Conservation (phyloP, 2,888 invertebrate genomes). For the Sepioteuthis lessoniana region DNA sequence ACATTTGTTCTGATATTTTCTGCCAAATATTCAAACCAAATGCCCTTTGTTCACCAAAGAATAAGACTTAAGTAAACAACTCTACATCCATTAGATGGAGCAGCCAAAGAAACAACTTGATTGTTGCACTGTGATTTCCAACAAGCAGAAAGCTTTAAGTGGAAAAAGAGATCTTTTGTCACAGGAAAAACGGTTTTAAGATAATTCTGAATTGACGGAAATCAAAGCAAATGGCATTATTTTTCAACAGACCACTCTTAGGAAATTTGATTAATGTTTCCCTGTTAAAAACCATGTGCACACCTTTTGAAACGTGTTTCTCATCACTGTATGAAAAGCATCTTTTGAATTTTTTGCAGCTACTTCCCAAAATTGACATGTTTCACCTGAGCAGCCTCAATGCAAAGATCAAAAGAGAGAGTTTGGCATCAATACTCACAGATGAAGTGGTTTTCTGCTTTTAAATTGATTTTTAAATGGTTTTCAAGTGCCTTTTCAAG, state of each 20-base stretch:
- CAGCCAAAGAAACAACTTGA: neutral
- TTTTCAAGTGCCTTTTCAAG: neutral
- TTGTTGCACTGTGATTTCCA: neutral
- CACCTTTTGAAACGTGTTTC: neutral
- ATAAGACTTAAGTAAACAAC: no score
- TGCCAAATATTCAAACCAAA: no score
- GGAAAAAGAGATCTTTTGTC: neutral
- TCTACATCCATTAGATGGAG: no score
- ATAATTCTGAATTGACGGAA: conserved; percentile 23
- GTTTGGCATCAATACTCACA: neutral
- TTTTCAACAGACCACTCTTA: neutral
- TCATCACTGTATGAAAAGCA: neutral
- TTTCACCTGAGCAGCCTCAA: neutral
- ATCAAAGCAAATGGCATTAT: neutral
- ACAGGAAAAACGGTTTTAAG: neutral
- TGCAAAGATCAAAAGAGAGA: neutral
- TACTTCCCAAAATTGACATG: neutral
- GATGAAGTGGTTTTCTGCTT: neutral
- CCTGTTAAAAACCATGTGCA: neutral
- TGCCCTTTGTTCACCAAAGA: no score
- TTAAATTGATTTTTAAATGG: conserved; percentile 9
- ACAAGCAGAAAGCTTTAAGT: neutral
- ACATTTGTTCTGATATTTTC: no score
- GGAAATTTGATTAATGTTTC: neutral
- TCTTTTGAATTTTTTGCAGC: neutral